phyloP scores from a whole-genome alignment of 2,888 invertebrate genomes.

The Noctua comes region DNA sequence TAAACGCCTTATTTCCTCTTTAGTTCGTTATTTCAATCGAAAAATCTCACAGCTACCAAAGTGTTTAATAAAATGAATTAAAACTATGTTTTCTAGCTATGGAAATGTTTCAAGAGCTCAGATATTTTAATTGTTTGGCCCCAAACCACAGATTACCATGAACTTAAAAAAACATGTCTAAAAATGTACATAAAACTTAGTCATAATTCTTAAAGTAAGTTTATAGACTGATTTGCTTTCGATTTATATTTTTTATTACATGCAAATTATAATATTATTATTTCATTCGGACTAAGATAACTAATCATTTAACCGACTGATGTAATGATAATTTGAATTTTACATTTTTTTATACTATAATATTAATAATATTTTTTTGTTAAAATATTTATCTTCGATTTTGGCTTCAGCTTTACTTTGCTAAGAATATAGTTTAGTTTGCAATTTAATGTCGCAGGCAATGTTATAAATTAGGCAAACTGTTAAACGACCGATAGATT shows the following conservation, averaged over 20 bases:
- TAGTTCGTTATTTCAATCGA: conserved; percentile 14
- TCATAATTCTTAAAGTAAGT: conserved; percentile 83
- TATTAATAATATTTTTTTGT: conserved; percentile 54
- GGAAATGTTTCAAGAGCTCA: neutral
- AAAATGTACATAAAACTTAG: conserved; percentile 84
- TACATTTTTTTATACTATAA: conserved; percentile 39
- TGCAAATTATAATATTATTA: conserved; percentile 67
- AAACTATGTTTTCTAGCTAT: neutral
- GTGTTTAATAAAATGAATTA: conserved; percentile 6
- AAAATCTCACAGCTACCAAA: neutral
- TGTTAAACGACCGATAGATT: conserved; percentile 68
- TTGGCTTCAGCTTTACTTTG: conserved; percentile 84
- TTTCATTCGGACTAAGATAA: conserved; percentile 75
- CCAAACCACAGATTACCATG: conserved; percentile 64
- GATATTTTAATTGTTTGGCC: conserved; percentile 59
- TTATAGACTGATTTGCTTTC: conserved; percentile 89
- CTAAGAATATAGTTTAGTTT: conserved; percentile 72
- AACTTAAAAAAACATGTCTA: conserved; percentile 62
- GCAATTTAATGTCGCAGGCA: conserved; percentile 70
- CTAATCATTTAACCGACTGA: conserved; percentile 83
- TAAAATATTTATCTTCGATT: conserved; percentile 71
- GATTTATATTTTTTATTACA: conserved; percentile 73
- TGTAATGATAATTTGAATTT: conserved; percentile 76
- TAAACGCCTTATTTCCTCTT: conserved; percentile 48
- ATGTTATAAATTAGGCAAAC: conserved; percentile 70